Conservation (phyloP, 2,888 invertebrate genomes). For the Chrysolina americana region DNA sequence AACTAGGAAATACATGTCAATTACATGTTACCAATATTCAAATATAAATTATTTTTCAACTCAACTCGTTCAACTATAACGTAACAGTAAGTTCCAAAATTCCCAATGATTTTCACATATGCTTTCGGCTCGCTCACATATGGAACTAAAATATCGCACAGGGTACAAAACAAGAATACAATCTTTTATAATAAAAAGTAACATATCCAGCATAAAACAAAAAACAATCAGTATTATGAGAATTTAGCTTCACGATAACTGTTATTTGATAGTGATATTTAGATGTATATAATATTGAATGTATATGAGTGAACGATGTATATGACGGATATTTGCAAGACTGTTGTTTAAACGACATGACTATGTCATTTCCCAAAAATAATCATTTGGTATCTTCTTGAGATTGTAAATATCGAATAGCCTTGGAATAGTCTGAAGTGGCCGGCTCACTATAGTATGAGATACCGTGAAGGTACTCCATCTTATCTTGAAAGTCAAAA, state of each 20-base stretch:
- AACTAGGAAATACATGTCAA: too few relatives aligned
- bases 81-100: background rate
- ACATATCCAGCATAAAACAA: slow-evolving; percentile 15
- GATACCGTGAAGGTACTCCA: too few relatives aligned
- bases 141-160: slow-evolving; percentile 14
- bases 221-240: slow-evolving; percentile 20
- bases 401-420: too few relatives aligned
- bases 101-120: background rate
- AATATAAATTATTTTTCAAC: too few relatives aligned
- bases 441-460: too few relatives aligned
- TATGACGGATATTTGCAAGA: background rate
- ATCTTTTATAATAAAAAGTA: slow-evolving; percentile 8
- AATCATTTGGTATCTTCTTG: too few relatives aligned
- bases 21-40: too few relatives aligned
- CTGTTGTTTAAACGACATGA: background rate
- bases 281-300: slow-evolving; percentile 4
- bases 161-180: slow-evolving; percentile 18
- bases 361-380: too few relatives aligned
- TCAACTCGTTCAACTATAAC: background rate
- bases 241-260: slow-evolving; percentile 5
- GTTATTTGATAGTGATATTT: background rate
- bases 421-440: too few relatives aligned
- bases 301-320: background rate
- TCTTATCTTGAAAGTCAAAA: too few relatives aligned
- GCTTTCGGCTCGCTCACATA: background rate